phyloP scores from a whole-genome alignment of 1,140 invertebrate species.

The Achatina immaculata region DNA sequence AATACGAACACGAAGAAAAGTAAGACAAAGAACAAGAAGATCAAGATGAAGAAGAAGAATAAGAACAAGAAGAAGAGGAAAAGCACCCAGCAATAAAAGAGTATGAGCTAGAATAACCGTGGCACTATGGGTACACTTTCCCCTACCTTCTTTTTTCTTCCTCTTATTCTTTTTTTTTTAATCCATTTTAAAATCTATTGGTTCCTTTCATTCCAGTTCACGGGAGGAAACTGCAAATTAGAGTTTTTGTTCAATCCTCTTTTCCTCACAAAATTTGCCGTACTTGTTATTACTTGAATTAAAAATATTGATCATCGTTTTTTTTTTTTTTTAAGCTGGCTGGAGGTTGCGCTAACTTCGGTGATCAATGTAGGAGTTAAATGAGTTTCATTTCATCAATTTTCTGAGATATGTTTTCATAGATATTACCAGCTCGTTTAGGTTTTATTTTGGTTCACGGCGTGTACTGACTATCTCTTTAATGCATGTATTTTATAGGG shows the following conservation, averaged over 20 bases:
- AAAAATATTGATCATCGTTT: conserved; percentile 24
- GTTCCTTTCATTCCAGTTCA: neutral
- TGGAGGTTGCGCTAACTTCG: too few relatives aligned
- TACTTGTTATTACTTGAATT: conserved; percentile 27
- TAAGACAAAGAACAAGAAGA: too few relatives aligned
- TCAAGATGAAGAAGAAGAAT: too few relatives aligned
- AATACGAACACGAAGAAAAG: too few relatives aligned
- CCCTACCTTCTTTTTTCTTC: too few relatives aligned
- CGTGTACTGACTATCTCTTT: neutral
- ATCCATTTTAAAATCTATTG: conserved; percentile 22
- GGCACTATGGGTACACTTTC: too few relatives aligned
- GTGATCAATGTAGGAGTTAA: conserved; percentile 3
- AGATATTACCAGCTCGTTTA: neutral
- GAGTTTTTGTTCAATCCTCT: conserved; percentile 23
- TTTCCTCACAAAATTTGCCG: conserved; percentile 5
- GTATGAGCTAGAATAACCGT: too few relatives aligned
- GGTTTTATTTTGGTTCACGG: neutral
- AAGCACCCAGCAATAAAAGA: too few relatives aligned
- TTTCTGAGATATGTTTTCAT: neutral
- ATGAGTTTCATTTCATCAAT: conserved; percentile 11
- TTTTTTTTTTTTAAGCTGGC: neutral
- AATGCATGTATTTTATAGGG: too few relatives aligned
- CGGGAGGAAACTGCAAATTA: conserved; percentile 31
- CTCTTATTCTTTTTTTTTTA: too few relatives aligned
- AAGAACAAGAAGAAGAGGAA: too few relatives aligned